Conservation (phyloP, 2,888 invertebrate genomes). For the Octonoba sinensis region DNA sequence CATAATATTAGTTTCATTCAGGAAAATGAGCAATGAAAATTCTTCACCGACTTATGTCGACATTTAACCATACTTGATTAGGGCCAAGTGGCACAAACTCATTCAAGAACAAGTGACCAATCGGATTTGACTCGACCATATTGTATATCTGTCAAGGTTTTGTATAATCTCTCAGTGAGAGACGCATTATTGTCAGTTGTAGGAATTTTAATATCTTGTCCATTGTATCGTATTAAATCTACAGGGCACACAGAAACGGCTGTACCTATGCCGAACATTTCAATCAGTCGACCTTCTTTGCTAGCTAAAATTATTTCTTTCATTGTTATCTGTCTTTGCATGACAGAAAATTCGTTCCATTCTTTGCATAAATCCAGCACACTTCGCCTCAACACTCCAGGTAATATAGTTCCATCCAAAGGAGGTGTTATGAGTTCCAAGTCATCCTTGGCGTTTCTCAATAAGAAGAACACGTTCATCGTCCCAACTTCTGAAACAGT, state of each 20-base stretch:
- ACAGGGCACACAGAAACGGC: constrained; percentile 97
- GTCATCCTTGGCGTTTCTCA: constrained; percentile 91
- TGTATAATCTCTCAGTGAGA: constrained; percentile 80
- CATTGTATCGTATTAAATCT: constrained; percentile 83
- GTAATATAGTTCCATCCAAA: constrained; percentile 90
- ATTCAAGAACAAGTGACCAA: constrained; percentile 76
- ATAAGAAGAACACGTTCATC: constrained; percentile 92
- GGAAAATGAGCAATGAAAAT: no score
- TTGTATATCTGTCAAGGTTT: constrained; percentile 88
- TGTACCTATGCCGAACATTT: constrained; percentile 98
- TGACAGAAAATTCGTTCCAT: constrained; percentile 79
- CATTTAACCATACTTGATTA: no score
- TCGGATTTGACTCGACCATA: constrained; percentile 86
- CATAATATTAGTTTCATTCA: no score
- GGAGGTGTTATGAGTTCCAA: constrained; percentile 93
- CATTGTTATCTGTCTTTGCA: constrained; percentile 88
- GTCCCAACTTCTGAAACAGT: constrained; percentile 94
- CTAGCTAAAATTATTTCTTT: constrained; percentile 79
- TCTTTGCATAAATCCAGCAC: constrained; percentile 83
- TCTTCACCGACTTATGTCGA: no score
- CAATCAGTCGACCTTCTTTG: constrained; percentile 89
- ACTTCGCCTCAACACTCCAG: constrained; percentile 92
- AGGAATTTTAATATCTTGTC: constrained; percentile 73
- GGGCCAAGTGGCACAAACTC: no score
- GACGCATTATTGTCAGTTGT: constrained; percentile 78